Conservation (phyloP, 2,888 invertebrate genomes). For the Marronus borbonicus region DNA sequence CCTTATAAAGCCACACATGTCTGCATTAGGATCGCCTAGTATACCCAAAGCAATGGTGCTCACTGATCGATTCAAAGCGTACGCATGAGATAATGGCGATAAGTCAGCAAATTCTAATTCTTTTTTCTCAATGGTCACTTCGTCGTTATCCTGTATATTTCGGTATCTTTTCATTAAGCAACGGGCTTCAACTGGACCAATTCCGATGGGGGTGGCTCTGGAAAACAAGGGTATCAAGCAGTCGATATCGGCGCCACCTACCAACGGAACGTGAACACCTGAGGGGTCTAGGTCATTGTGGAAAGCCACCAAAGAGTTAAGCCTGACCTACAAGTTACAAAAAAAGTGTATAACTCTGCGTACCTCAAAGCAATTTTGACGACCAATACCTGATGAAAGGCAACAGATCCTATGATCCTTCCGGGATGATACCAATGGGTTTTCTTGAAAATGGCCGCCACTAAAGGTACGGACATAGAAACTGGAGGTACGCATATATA, state of each 20-base stretch:
- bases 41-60: slow-evolving; percentile 65
- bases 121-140: slow-evolving; percentile 16
- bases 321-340: slow-evolving; percentile 69
- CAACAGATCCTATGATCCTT: slow-evolving; percentile 66
- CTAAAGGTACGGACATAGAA: slow-evolving; percentile 73
- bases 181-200: slow-evolving; percentile 65
- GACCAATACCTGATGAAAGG: slow-evolving; percentile 62
- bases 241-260: slow-evolving; percentile 78
- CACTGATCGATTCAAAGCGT: slow-evolving; percentile 63
- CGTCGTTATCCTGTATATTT: slow-evolving; percentile 43
- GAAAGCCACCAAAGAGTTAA: slow-evolving; percentile 77
- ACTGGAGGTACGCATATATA: slow-evolving; percentile 73
- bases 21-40: slow-evolving; percentile 63
- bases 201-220: slow-evolving; percentile 71
- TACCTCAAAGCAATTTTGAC: too few relatives aligned
- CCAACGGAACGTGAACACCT: slow-evolving; percentile 76
- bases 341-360: background rate
- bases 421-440: slow-evolving; percentile 68
- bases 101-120: slow-evolving; percentile 45
- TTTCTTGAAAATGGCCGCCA: slow-evolving; percentile 70
- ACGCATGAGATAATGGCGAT: slow-evolving; percentile 60
- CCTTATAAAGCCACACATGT: slow-evolving; percentile 63
- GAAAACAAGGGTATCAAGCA: slow-evolving; percentile 79
- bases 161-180: slow-evolving; percentile 53
- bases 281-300: slow-evolving; percentile 74